These are phyloP conservation scores for Pollenia angustigena DNA, from an alignment of 2,888 invertebrate species.

Conservation along the genomic window DNA sequence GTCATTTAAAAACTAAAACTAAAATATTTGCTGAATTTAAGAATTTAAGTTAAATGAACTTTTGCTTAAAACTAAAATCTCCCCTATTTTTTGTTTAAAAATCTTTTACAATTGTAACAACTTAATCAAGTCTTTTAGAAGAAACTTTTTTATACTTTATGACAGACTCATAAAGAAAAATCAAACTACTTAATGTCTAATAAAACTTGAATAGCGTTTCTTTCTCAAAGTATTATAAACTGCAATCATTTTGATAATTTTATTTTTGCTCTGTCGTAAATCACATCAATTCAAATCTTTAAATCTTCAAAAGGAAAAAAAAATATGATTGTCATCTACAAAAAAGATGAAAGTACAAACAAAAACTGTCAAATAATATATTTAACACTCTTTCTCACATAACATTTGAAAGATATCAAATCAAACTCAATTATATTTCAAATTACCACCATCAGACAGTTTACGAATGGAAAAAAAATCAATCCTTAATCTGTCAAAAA, in stretches of 20 bases:
- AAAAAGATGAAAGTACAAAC: neutral
- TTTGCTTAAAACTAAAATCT: neutral
- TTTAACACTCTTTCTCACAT: constrained; percentile 65
- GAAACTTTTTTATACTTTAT: neutral
- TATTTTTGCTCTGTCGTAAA: constrained; percentile 29
- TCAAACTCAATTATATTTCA: constrained; percentile 71
- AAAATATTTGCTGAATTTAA: constrained; percentile 7
- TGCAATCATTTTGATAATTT: constrained; percentile 17
- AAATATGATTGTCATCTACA: neutral
- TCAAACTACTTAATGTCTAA: constrained; percentile 46
- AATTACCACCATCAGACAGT: constrained; percentile 61
- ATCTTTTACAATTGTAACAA: neutral
- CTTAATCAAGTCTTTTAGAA: neutral
- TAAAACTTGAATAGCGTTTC: constrained; percentile 37
- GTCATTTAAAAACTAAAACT: neutral
- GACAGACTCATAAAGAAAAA: constrained; percentile 36
- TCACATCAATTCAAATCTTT: constrained; percentile 52
- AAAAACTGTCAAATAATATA: constrained; percentile 71
- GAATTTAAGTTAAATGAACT: neutral
- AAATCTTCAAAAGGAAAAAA: constrained; percentile 18
- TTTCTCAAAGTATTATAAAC: constrained; percentile 10
- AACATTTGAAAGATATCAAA: constrained; percentile 66
- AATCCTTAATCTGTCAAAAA: neutral
- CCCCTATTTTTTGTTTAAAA: neutral
- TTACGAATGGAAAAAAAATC: neutral